Evolutionary conservation across 2,113 vertebrate species (phyloP), one percentile per base, ranked within the genome.

Genomic region (Centropristis striata): DNA sequence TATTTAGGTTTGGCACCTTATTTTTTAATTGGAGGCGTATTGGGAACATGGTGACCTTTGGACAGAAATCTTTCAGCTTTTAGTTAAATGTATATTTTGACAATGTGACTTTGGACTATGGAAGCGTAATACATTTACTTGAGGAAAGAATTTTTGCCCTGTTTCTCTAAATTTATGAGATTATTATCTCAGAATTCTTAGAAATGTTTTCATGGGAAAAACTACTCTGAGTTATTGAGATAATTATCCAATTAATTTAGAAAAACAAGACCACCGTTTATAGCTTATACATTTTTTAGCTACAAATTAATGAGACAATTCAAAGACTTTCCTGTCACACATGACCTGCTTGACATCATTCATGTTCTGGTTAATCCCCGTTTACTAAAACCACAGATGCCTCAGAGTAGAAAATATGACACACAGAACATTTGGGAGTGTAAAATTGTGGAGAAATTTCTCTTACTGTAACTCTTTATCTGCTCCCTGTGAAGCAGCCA

Each of bases 401-500:
- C 53, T 13, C 0, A 37, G 2, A 23, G 51, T 55, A 20, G 32
- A 65, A 77, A 75, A 39, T 70, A 21, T 60, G 8, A 44, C 8
- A 25, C 32, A 8, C 23, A 13, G 4, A 64, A 54, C 20, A 18
- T 42, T n/a, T n/a, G 4, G 28, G 36, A 28, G 16, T 3, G 1
- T 67, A 16, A 55, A 37, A 28, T 57, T 46, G 20, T 16, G 13
- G 27, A 16, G 4, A 61, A 53, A 46, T 49, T 37, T 57, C 12
- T 68, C 41, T 4, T 1, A 0, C 41, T 54, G 12, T 16, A 20
- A 27, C 8, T 32, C 25, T 59, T 74, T 23, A 20, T 66, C 46
- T 73, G 64, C 59, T 20, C 0, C 49, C 12, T 60, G 50, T 68
- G 68, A 88, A 69, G 39, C 71, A 63, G 49, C 27, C 51, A 58